Base-by-base conservation (phyloP, 2,797 vertebrate genomes). In the Synanceia verrucosa region DNA sequence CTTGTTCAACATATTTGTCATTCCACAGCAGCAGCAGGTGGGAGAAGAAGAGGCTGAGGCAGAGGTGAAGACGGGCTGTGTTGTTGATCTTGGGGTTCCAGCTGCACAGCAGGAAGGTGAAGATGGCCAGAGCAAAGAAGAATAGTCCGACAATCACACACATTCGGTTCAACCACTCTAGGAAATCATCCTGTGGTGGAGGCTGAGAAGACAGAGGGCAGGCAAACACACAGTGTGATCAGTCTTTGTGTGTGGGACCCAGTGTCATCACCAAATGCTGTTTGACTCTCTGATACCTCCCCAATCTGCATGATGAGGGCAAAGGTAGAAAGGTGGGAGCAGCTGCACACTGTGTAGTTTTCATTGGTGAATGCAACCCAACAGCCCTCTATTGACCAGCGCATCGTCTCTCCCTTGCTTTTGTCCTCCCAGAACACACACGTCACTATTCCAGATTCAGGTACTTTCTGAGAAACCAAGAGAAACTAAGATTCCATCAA, bases 31-130 rank as follows among this genome's bases (percentile, higher is more conserved):
- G 73, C 65, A 94, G 83, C 5, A 93, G 73, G 5, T 93, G 92
- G 18, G 86, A 74, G 0, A 87, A 33, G 46, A 74, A 57, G 7
- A 94, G 86, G 70, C 21, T 88, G 63, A 93, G 47, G 48, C 92
- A 91, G 61, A 94, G 85, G 76, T 94, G 91, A n/a, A 94, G 91
- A 51, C 92, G 92, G 3, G 92, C 89, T 0, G 91, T 91, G 84
- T 93, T 93, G 88, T 92, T 92, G 69, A 93, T 91, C 59, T 91
- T 92, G 56, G 92, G 90, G 70, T 92, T 92, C 90, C 91, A 93
- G 86, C 85, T 91, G 29, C 92, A 93, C 75, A 93, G 61, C 26
- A 90, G 79, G 86, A 94, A 94, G 63, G 89, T 91, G 69, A 93
- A 41, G 64, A 93, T 83, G 39, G 92, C 90, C 82, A 92, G 60